phyloP scores from a whole-genome alignment of 1,140 invertebrate species.

The Agrilus planipennis region DNA sequence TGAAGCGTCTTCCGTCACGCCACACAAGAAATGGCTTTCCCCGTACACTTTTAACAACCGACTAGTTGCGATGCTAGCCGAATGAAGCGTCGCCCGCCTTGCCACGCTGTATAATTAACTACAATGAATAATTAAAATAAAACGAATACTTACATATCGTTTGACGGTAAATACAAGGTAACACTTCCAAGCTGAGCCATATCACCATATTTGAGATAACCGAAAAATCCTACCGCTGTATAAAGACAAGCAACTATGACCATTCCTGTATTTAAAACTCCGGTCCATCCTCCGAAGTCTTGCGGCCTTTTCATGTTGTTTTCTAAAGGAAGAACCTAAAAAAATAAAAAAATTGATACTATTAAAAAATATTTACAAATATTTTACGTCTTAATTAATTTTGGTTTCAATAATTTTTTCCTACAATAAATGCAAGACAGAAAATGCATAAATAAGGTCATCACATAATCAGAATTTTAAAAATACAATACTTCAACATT shows the following conservation, averaged over 20 bases:
- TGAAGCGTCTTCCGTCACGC: no score
- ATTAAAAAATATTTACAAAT: not conserved
- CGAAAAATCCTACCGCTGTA: constrained; percentile 79
- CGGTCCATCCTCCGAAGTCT: constrained; percentile 69
- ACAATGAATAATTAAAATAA: no score
- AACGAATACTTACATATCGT: constrained; percentile 56
- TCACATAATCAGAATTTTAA: no score
- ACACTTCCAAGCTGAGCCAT: constrained; percentile 61
- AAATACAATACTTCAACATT: no score
- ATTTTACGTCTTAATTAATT: no score
- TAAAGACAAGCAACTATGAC: constrained; percentile 71
- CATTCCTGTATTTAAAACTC: constrained; percentile 83
- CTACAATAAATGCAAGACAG: not conserved
- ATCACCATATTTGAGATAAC: constrained; percentile 80
- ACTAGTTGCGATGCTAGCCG: no score
- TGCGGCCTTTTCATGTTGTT: constrained; percentile 81
- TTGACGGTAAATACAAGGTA: constrained; percentile 65
- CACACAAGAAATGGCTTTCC: no score
- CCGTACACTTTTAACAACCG: no score
- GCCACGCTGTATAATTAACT: no score
- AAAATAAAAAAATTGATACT: constrained; percentile 4
- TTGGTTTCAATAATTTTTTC: no score
- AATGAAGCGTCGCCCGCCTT: no score
- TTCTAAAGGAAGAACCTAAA: constrained; percentile 69
- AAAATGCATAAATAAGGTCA: not conserved